Evolutionary conservation across 2,113 vertebrate genomes (phyloP), one percentile per base, ranked within the genome.

Genomic region (Ageneiosus marmoratus): DNA sequence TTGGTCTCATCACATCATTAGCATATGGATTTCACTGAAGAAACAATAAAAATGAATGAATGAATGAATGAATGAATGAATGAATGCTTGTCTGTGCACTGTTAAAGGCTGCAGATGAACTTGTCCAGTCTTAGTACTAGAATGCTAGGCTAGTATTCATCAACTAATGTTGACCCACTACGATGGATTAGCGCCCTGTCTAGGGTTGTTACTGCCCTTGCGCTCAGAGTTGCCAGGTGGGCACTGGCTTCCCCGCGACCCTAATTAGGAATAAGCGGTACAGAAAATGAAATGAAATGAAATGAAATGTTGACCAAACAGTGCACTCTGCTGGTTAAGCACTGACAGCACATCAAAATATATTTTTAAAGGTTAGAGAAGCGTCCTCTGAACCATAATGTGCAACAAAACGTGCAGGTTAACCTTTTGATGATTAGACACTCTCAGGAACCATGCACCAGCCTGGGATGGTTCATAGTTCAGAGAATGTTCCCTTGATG

Each of bases 321-420:
- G 73, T 27, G 55, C 60, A 79, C 74, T 87, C 86, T 84, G 11
- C 27, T 87, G 82, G 65, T 55, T 37, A 44, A 20, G 2, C 37
- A 6, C 41, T 22, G 37, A 62, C 13, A 29, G 4, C 16, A 75
- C 48, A 50, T 20, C 22, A 50, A 44, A 74, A 37, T 32, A 32
- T 2, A 67, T 10, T 67, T 3, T n/a, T n/a, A n/a, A n/a, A n/a
- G n/a, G n/a, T n/a, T n/a, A n/a, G n/a, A n/a, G n/a, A n/a, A n/a
- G n/a, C n/a, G n/a, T n/a, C n/a, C n/a, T n/a, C n/a, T n/a, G n/a
- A n/a, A n/a, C n/a, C n/a, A n/a, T n/a, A n/a, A n/a, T n/a, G n/a
- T n/a, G n/a, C n/a, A n/a, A n/a, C n/a, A n/a, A n/a, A n/a, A n/a
- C n/a, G n/a, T n/a, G n/a, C n/a, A n/a, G n/a, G n/a, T n/a, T n/a